These are phyloP conservation scores for Patella ulyssiponensis DNA, from an alignment of 2,888 invertebrate genomes.

Conservation along the genomic window DNA sequence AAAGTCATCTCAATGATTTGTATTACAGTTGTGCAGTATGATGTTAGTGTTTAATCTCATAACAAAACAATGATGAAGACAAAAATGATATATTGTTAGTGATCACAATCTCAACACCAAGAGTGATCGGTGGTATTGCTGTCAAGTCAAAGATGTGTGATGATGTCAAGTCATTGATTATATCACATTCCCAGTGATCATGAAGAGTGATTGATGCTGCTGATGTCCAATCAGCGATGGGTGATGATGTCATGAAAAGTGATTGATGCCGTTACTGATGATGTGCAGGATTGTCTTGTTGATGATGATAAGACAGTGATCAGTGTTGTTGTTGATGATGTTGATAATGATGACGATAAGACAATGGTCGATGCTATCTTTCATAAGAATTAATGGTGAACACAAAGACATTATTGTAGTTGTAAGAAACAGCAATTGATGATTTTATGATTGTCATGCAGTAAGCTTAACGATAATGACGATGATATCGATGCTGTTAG, in stretches of 20 bases:
- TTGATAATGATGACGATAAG: constrained; percentile 15
- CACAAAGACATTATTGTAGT: constrained; percentile 7
- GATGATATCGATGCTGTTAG: too few species aligned
- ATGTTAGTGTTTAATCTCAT: too few species aligned
- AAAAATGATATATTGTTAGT: too few species aligned
- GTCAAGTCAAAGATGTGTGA: too few species aligned
- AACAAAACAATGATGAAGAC: too few species aligned
- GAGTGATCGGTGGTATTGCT: too few species aligned
- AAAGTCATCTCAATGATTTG: too few species aligned
- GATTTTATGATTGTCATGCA: constrained; percentile 1
- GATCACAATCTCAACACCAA: too few species aligned
- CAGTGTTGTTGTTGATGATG: background rate
- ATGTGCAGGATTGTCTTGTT: constrained; percentile 3
- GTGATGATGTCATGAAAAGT: background rate
- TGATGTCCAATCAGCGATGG: background rate
- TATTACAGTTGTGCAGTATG: too few species aligned
- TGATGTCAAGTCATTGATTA: too few species aligned
- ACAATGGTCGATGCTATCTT: constrained; percentile 11
- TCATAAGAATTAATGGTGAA: background rate
- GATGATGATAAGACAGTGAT: constrained; percentile 12
- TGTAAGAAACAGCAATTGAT: constrained; percentile 1
- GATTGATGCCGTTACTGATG: constrained; percentile 6
- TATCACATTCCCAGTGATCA: background rate
- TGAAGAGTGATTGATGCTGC: background rate
- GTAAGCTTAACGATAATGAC: background rate